A percentile compares a stretch with the other conserved stretches of the same genome.
Evolutionary conservation across 2,113 vertebrate genomes (phyloP).

Genomic region (Cynocephalus volans): DNA sequence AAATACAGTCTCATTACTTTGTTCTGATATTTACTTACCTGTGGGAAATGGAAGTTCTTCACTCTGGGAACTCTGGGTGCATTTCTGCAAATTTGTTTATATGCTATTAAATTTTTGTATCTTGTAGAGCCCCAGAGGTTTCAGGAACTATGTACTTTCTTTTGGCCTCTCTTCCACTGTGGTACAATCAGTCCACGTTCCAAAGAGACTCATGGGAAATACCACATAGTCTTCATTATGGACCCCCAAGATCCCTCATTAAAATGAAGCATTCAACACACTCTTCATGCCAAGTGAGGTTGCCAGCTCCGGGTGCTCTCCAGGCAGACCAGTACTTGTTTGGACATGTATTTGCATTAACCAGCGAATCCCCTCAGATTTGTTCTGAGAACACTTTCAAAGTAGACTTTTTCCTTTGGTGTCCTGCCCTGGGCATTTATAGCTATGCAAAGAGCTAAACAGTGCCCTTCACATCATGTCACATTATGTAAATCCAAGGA

Average conservation of each 20-base stretch:
- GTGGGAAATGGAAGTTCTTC: background rate
- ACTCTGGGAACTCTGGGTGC: background rate
- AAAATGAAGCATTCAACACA: conserved; percentile 70
- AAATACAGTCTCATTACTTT: background rate
- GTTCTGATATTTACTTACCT: background rate
- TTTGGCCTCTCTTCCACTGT: background rate
- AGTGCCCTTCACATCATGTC: conserved; percentile 48
- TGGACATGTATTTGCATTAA: conserved; percentile 74
- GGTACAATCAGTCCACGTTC: background rate
- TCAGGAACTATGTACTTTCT: conserved; percentile 31
- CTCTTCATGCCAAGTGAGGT: conserved; percentile 60
- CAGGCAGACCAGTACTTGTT: conserved; percentile 76
- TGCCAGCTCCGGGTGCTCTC: conserved; percentile 63
- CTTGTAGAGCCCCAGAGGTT: conserved; percentile 25
- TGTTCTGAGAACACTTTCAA: conserved; percentile 64
- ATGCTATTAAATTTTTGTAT: conserved; percentile 20
- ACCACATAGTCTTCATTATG: conserved; percentile 48
- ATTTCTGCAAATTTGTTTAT: conserved; percentile 59
- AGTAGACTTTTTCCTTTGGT: conserved; percentile 73
- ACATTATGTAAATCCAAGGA: conserved; percentile 66
- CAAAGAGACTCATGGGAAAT: conserved; percentile 69
- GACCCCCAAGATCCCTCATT: conserved; percentile 77
- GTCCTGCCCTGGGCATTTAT: conserved; percentile 61
- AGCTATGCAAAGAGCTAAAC: conserved; percentile 71
- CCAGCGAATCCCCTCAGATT: conserved; percentile 69